A percentile compares a stretch with the other conserved stretches of the same genome.
Conservation (phyloP, 2,888 invertebrate species). For the Agrotis ipsilon region DNA sequence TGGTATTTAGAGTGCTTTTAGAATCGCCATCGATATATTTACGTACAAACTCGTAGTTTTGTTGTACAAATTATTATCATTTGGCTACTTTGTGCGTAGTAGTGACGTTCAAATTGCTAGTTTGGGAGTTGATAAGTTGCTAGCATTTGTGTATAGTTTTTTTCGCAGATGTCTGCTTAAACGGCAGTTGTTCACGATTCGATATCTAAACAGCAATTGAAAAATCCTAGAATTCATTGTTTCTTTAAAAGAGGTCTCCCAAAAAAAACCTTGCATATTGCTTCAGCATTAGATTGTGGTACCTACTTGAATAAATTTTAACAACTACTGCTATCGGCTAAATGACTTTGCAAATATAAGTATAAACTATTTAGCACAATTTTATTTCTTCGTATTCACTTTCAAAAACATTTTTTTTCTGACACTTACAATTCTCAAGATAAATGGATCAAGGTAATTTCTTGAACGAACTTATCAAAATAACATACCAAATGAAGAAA, state of each 20-base stretch:
- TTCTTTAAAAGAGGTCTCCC: no score
- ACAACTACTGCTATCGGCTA: no score
- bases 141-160: slow-evolving; percentile 30
- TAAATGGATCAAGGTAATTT: background rate
- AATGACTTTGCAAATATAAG: no score
- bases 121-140: slow-evolving; percentile 41
- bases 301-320: no score
- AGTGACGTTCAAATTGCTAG: slow-evolving; percentile 65
- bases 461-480: slow-evolving; percentile 5
- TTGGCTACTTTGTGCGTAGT: slow-evolving; percentile 59
- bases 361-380: no score
- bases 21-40: slow-evolving; percentile 88
- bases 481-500: slow-evolving; percentile 28
- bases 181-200: slow-evolving; percentile 22
- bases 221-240: background rate
- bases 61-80: slow-evolving; percentile 69
- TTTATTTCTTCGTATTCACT: no score
- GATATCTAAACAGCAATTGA: background rate
- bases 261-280: no score
- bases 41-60: slow-evolving; percentile 80
- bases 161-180: slow-evolving; percentile 18
- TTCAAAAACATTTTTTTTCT: no score
- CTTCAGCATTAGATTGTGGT: no score
- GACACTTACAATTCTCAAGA: background rate
- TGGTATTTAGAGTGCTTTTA: slow-evolving; percentile 88